Evolutionary conservation across 2,888 invertebrate species (phyloP).

Genomic region (Timema podura): DNA sequence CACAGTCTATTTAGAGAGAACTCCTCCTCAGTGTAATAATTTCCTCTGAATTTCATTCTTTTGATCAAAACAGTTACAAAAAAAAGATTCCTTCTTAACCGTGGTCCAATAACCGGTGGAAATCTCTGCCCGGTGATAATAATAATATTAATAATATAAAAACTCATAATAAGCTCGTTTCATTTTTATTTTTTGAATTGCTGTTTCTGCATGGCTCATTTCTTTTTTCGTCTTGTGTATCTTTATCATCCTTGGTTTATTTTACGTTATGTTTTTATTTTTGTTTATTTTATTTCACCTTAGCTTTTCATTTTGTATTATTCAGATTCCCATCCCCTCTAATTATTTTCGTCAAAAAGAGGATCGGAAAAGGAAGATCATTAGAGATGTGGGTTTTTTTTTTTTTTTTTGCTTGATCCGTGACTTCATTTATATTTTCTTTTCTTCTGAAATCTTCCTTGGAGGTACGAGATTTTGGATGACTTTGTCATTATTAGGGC

Average conservation of each 20-base stretch:
- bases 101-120: not conserved
- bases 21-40: slow-evolving; percentile 26
- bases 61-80: slow-evolving; percentile 18
- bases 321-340: not conserved
- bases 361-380: slow-evolving; percentile 23
- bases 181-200: slow-evolving; percentile 22
- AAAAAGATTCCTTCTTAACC: slow-evolving; percentile 18
- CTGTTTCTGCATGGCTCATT: slow-evolving; percentile 1
- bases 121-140: too few species aligned
- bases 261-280: too few species aligned
- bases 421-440: too few species aligned
- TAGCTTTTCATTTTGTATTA: slow-evolving; percentile 15
- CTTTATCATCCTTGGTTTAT: slow-evolving; percentile 16
- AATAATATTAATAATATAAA: too few species aligned
- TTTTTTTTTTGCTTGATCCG: slow-evolving; percentile 24
- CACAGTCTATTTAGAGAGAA: slow-evolving; percentile 24
- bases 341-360: not conserved
- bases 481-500: too few species aligned
- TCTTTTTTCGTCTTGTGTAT: slow-evolving; percentile 13
- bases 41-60: slow-evolving; percentile 23
- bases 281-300: too few species aligned
- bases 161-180: slow-evolving; percentile 23
- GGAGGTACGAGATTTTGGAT: too few species aligned
- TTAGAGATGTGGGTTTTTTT: slow-evolving; percentile 24
- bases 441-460: too few species aligned